Percentiles rank a stretch among this genome's conserved stretches.
These are phyloP conservation scores for Iselma pallidipennis DNA, from an alignment of 2,888 invertebrate species.

Conservation along the genomic window DNA sequence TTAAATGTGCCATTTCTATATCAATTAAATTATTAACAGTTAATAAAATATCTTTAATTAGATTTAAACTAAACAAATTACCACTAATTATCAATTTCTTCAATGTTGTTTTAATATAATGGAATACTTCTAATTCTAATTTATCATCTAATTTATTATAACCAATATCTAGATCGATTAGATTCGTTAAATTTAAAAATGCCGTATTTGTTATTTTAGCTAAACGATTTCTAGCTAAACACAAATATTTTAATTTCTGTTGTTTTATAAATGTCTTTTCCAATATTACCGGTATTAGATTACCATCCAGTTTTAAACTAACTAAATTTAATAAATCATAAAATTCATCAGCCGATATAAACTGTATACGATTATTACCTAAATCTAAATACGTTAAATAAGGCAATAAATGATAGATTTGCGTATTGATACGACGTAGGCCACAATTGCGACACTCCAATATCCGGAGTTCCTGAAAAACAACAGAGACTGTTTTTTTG, in stretches of 20 bases:
- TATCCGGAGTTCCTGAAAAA: conserved; percentile 67
- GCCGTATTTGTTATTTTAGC: conserved; percentile 75
- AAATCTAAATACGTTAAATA: conserved; percentile 75
- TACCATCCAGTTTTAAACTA: conserved; percentile 72
- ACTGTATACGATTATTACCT: conserved; percentile 77
- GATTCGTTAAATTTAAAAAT: conserved; percentile 71
- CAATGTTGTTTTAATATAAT: conserved; percentile 65
- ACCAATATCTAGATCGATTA: conserved; percentile 73
- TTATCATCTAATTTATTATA: conserved; percentile 74
- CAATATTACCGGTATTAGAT: conserved; percentile 75
- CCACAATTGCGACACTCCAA: conserved; percentile 75
- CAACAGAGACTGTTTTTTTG: conserved; percentile 18
- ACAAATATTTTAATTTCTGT: conserved; percentile 52
- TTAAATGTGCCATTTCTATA: conserved; percentile 65
- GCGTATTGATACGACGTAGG: conserved; percentile 74
- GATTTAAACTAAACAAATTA: conserved; percentile 66
- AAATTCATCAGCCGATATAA: conserved; percentile 73
- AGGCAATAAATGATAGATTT: conserved; percentile 76
- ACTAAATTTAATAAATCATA: conserved; percentile 68
- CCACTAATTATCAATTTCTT: conserved; percentile 72
- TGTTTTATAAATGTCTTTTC: conserved; percentile 70
- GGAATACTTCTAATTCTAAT: conserved; percentile 66
- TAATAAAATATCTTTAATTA: conserved; percentile 63
- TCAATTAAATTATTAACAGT: conserved; percentile 62
- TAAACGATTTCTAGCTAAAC: conserved; percentile 73